phyloP scores from a whole-genome alignment of 2,888 invertebrate species.

The Eurytoma californica region DNA sequence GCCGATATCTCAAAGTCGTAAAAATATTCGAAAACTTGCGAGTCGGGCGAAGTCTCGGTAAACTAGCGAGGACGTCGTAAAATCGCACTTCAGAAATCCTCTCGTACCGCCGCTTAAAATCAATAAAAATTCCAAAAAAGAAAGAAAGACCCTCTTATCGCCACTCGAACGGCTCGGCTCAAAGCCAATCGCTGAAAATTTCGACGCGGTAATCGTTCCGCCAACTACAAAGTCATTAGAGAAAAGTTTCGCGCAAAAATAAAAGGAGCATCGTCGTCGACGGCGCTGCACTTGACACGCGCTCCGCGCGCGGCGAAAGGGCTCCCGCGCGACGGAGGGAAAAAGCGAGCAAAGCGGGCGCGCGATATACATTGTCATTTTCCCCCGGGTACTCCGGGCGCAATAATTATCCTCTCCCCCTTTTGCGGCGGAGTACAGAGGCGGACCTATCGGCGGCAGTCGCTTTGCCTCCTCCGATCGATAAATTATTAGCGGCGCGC shows the following conservation, averaged over 20 bases:
- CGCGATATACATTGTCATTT: conserved; percentile 34
- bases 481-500: conserved; percentile 51
- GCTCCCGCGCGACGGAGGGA: neutral
- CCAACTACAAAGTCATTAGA: conserved; percentile 44
- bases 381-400: neutral
- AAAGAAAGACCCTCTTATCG: neutral
- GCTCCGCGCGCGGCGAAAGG: too few relatives aligned
- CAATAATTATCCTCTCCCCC: conserved; percentile 51
- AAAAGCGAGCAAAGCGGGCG: neutral
- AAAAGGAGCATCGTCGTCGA: conserved; percentile 1
- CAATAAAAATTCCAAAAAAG: conserved; percentile 12
- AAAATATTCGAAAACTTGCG: conserved; percentile 23
- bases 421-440: neutral
- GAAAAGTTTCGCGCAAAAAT: conserved; percentile 27
- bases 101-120: neutral
- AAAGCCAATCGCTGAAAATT: conserved; percentile 12
- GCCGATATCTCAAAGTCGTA: conserved; percentile 9
- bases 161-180: neutral
- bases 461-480: conserved; percentile 38
- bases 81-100: conserved; percentile 9
- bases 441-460: neutral
- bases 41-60: conserved; percentile 28
- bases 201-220: conserved; percentile 25
- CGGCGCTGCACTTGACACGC: conserved; percentile 41
- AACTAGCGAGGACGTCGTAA: conserved; percentile 24